These are phyloP conservation scores for Pteropus alecto DNA, from an alignment of 2,113 vertebrate genomes.

Conservation along the genomic window DNA sequence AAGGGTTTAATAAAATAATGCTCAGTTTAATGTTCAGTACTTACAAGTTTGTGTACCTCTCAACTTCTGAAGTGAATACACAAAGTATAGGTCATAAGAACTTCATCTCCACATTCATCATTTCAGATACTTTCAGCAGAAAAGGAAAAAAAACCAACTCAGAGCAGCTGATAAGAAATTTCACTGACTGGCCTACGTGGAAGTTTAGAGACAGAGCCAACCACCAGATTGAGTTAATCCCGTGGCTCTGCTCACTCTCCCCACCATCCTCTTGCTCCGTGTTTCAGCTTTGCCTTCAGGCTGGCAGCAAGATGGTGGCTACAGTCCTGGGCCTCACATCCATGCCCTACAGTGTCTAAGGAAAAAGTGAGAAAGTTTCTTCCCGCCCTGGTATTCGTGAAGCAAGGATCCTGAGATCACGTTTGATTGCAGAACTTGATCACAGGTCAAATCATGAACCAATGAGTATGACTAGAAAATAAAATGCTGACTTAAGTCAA, in stretches of 20 bases:
- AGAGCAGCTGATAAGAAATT: not conserved
- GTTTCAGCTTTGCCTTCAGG: not conserved
- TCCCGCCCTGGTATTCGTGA: not conserved
- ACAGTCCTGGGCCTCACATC: not conserved
- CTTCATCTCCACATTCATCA: not conserved
- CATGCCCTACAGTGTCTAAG: not conserved
- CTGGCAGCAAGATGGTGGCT: not conserved
- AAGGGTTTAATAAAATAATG: not conserved
- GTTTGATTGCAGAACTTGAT: not conserved
- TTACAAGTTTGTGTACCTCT: not conserved
- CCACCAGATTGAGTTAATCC: not conserved
- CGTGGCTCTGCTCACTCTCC: not conserved
- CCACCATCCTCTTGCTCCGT: not conserved
- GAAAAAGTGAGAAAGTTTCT: not conserved
- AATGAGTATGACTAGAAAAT: not conserved
- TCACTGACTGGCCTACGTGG: not conserved
- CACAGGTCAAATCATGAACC: not conserved
- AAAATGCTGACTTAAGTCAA: not conserved
- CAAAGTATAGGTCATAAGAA: not conserved
- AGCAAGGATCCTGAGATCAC: not conserved
- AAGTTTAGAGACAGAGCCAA: not conserved
- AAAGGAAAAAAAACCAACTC: not conserved
- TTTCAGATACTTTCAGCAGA: not conserved
- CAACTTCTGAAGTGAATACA: not conserved
- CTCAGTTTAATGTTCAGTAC: not conserved